Percentiles rank a stretch among this genome's conserved stretches.
Evolutionary conservation across 2,113 vertebrate species (phyloP).

Genomic region (Pao palembangensis): DNA sequence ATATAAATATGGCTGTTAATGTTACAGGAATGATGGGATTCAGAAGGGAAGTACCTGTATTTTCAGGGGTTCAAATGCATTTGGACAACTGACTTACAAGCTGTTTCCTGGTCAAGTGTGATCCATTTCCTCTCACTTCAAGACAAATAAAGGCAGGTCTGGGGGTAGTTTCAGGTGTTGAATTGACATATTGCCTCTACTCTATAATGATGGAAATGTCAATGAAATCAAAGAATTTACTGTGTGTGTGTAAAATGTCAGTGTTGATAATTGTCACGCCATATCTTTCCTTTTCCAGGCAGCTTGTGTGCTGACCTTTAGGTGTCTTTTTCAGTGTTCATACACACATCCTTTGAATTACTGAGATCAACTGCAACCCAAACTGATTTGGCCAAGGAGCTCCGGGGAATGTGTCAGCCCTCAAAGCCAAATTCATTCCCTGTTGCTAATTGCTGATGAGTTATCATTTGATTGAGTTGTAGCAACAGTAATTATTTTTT

Average conservation of each 20-base stretch:
- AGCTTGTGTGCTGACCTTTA: slow-evolving; percentile 37
- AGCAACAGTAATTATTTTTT: neutral
- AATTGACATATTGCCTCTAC: too few relatives aligned
- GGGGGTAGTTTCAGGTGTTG: too few relatives aligned
- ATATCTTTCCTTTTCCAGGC: slow-evolving; percentile 36
- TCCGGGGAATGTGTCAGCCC: slow-evolving; percentile 25
- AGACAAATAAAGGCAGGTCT: too few relatives aligned
- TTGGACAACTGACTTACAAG: too few relatives aligned
- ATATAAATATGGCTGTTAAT: too few relatives aligned
- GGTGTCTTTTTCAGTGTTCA: slow-evolving; percentile 35
- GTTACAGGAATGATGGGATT: too few relatives aligned
- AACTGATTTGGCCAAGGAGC: neutral
- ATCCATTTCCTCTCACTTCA: too few relatives aligned
- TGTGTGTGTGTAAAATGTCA: slow-evolving; percentile 44
- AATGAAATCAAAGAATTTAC: too few relatives aligned
- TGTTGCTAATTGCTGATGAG: slow-evolving; percentile 38
- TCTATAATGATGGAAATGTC: too few relatives aligned
- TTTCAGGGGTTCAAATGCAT: too few relatives aligned
- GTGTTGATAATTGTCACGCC: slow-evolving; percentile 36
- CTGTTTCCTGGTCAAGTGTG: too few relatives aligned
- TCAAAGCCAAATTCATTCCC: slow-evolving; percentile 50
- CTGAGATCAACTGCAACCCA: slow-evolving; percentile 47
- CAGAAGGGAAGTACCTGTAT: too few relatives aligned
- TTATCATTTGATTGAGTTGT: slow-evolving; percentile 61
- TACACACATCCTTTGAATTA: slow-evolving; percentile 37